phyloP scores from a whole-genome alignment of 2,888 invertebrate species.

The Lingula anatina region DNA sequence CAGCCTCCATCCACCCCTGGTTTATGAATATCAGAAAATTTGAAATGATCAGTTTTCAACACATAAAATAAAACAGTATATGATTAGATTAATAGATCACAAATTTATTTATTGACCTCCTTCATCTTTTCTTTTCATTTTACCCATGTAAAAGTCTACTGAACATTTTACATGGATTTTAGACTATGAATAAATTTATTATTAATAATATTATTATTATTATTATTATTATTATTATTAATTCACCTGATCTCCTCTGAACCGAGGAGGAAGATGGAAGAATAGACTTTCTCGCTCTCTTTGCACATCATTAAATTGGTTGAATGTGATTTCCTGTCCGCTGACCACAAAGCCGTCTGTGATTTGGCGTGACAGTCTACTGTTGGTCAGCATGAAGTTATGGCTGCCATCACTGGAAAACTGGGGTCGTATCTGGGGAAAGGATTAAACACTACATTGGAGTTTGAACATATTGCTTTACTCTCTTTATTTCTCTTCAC shows the following conservation, averaged over 20 bases:
- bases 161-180: no score
- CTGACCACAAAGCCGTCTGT: constrained; percentile 47
- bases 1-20: no score
- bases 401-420: constrained; percentile 37
- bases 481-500: no score
- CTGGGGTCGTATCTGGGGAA: constrained; percentile 33
- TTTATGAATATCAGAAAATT: no score
- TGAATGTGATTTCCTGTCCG: constrained; percentile 51
- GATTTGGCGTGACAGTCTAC: constrained; percentile 39
- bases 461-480: no score
- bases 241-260: constrained; percentile 40
- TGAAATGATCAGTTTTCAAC: no score
- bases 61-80: neutral
- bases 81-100: neutral
- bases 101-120: neutral
- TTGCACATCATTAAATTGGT: constrained; percentile 36
- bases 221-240: neutral
- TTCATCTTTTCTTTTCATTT: neutral
- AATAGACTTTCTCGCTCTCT: constrained; percentile 38
- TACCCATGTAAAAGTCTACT: no score
- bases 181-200: no score
- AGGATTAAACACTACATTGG: no score
- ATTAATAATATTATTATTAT: neutral
- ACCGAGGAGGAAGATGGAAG: constrained; percentile 40
- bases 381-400: constrained; percentile 47